Conservation (phyloP, 2,113 vertebrate species). For the Sphyrna mokarran region DNA sequence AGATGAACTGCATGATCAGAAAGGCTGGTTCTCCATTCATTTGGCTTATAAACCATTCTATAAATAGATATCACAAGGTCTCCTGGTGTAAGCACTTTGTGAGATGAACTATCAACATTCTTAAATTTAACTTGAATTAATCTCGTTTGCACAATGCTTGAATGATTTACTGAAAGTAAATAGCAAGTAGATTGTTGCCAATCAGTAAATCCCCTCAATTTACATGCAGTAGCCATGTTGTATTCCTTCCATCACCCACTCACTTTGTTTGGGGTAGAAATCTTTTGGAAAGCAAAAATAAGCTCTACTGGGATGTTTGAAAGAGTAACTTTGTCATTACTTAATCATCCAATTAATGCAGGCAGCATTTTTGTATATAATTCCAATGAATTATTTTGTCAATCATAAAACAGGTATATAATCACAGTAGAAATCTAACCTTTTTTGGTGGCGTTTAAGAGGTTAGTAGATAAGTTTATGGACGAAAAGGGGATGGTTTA, state of each 20-base stretch:
- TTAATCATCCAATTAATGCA: background rate
- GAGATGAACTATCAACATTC: background rate
- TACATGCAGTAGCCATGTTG: background rate
- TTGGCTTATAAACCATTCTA: background rate
- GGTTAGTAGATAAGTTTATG: too few species aligned
- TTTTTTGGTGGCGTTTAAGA: too few species aligned
- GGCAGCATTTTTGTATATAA: background rate
- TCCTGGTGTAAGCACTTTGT: conserved; percentile 1
- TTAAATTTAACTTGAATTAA: conserved; percentile 20
- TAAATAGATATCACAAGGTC: background rate
- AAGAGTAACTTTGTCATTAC: background rate
- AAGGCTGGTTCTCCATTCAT: background rate
- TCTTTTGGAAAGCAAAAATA: background rate
- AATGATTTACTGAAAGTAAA: background rate
- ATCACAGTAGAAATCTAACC: background rate
- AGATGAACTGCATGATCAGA: background rate
- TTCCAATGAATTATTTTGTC: background rate
- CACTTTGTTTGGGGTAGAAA: background rate
- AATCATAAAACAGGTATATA: background rate
- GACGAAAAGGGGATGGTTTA: too few species aligned
- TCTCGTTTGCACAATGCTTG: background rate
- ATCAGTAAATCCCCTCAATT: background rate
- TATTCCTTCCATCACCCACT: background rate
- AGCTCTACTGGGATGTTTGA: background rate
- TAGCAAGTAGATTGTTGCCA: background rate